Evolutionary conservation across 2,888 invertebrate species (phyloP), one percentile per base, ranked within the genome.

Genomic region (Epinotia nisella): DNA sequence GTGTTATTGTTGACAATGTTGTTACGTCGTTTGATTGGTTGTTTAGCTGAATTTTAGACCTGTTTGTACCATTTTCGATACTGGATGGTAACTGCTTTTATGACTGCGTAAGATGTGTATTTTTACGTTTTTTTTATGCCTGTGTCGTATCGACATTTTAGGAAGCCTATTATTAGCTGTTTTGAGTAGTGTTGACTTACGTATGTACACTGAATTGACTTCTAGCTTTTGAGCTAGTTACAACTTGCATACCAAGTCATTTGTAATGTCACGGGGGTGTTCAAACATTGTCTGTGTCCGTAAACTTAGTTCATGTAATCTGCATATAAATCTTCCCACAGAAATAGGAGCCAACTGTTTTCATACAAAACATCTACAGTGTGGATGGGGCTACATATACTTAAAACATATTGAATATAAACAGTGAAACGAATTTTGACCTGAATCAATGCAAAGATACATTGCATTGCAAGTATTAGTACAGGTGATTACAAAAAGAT

Each of bases 71-170:
- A 55, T 58, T 66, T 62, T 68, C 17, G 60, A 61, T 72, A 72
- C 67, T 67, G 62, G 17, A 53, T 64, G 73, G 73, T 73, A 73
- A 51, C 24, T 29, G 49, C 35, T 72, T 67, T 56, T 67, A 55
- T 72, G 67, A 61, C 71, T 56, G 39, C 45, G 45, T 55, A 61
- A 61, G 19, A 67, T 56, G 51, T 59, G 59, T 65, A 60, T 71
- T 67, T 60, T 67, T 56, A 70, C 56, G 45, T 56, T 58, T 64
- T 58, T 61, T 21, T 56, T 55, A 35, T 67, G 58, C 17, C 41
- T 60, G 41, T 72, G 71, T 72, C 71, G 71, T 72, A 72, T 72
- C 66, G 71, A 72, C 71, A 72, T 61, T 65, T 51, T 61, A 64
- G 19, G 29, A 60, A 24, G 56, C 55, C 24, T 62, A 21, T 60